Conservation (phyloP, 2,797 vertebrate species). For the Erithacus rubecula region DNA sequence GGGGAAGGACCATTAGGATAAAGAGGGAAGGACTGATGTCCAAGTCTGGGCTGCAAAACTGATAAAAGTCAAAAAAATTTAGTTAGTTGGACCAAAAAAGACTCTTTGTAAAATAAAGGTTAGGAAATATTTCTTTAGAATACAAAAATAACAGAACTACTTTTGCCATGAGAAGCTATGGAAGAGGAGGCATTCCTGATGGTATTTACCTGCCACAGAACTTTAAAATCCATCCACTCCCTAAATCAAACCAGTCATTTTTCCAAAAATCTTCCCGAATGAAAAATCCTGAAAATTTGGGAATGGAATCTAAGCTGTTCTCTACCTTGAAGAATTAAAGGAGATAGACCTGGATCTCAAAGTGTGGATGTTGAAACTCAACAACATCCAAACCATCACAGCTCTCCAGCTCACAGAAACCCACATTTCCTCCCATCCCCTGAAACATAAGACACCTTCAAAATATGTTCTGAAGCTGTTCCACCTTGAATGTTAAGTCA, state of each 20-base stretch:
- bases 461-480: not conserved
- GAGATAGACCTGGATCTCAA: accelerated
- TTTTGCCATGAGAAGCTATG: not conserved
- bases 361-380: not conserved
- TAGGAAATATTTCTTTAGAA: not conserved
- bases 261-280: not conserved
- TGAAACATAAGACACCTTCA: not conserved
- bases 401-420: not conserved
- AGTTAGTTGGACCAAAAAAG: not conserved
- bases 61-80: not conserved
- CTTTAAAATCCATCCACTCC: not conserved
- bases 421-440: not conserved
- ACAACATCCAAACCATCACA: not conserved
- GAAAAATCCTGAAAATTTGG: not conserved
- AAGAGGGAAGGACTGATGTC: not conserved
- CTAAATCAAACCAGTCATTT: not conserved
- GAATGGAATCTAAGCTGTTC: not conserved
- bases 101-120: not conserved
- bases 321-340: not conserved
- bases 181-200: not conserved
- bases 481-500: conserved; percentile 31
- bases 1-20: not conserved
- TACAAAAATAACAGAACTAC: not conserved
- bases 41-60: not conserved
- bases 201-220: accelerated